phyloP scores from a whole-genome alignment of 2,797 vertebrate species.

The Xenopus petersii region DNA sequence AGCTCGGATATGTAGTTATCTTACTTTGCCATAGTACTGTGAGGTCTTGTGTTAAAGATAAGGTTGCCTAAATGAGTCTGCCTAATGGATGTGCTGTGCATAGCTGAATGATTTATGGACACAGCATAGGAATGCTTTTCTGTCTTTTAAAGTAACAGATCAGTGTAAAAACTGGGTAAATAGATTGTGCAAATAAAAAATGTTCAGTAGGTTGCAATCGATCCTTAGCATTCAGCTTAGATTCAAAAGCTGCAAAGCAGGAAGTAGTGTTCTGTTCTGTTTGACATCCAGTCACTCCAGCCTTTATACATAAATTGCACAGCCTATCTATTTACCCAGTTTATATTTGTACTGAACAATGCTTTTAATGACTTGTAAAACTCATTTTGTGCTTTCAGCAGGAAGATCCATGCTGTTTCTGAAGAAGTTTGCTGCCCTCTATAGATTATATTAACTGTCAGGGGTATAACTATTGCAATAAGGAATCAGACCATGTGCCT shows the following conservation, averaged over 20 bases:
- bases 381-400: conserved; percentile 13
- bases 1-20: conserved; percentile 18
- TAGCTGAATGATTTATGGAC: conserved; percentile 12
- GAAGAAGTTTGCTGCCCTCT: background rate
- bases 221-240: too few relatives aligned
- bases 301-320: too few relatives aligned
- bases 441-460: background rate
- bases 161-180: too few relatives aligned
- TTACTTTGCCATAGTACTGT: conserved; percentile 15
- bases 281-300: too few relatives aligned
- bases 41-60: conserved; percentile 13
- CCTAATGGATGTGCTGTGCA: conserved; percentile 5
- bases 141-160: background rate
- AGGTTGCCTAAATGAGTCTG: background rate
- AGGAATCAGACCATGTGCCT: too few relatives aligned
- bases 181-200: too few relatives aligned
- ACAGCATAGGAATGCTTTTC: conserved; percentile 3
- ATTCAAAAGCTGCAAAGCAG: too few relatives aligned
- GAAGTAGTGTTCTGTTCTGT: too few relatives aligned
- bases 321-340: too few relatives aligned
- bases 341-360: too few relatives aligned
- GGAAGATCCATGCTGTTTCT: background rate
- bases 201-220: too few relatives aligned
- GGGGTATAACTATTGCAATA: too few relatives aligned
- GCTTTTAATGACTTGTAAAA: conserved; percentile 12